Base-by-base conservation (phyloP, 2,888 invertebrate genomes). In the Drosophila rubida region DNA sequence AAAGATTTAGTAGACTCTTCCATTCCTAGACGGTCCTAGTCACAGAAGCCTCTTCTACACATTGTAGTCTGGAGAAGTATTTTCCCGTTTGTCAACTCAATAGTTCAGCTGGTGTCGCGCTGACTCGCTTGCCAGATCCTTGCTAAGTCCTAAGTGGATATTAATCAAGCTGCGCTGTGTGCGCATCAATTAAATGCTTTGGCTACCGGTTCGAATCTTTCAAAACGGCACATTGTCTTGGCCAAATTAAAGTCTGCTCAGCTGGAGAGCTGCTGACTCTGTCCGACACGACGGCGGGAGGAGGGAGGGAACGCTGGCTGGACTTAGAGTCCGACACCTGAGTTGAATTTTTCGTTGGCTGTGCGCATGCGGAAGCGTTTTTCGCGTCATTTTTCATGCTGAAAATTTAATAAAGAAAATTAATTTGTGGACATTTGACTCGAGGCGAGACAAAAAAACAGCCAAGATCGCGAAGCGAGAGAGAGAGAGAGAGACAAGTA, bases 401-500 rank as follows among this genome's bases (percentile, higher is more conserved):
- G 85, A 87, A 87, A 87, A 86, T 84, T 86, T 86, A 86, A 86
- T 86, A 86, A 86, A 86, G 83, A 86, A 87, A 87, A 86, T 86
- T 86, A 86, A 86, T 86, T 86, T 86, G 85, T 87, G 87, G 85
- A 87, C 85, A 87, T 86, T 87, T 86, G 87, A 86, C 87, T 86
- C 77, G 80, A 73, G 85, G 85, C 85, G 74, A 84, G 79, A 79
- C 78, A 74, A 78, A 75, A 69, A 30, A 11, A 30, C 0, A 9
- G 30, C 30, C 11, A 30, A 32, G 30, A 4, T 3, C 9, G n/a
- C 11, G 1, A 30, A 11, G 30, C 3, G 1, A 4, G 32, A 11
- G n/a, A 32, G 30, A 32, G 30, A n/a, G 32, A 32, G 25, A 25
- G 25, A 25, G 25, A 25, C 25, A 6, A 6, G 25, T 75, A 75